phyloP scores from a whole-genome alignment of 1,140 invertebrate species.

The Chymomyza costata region DNA sequence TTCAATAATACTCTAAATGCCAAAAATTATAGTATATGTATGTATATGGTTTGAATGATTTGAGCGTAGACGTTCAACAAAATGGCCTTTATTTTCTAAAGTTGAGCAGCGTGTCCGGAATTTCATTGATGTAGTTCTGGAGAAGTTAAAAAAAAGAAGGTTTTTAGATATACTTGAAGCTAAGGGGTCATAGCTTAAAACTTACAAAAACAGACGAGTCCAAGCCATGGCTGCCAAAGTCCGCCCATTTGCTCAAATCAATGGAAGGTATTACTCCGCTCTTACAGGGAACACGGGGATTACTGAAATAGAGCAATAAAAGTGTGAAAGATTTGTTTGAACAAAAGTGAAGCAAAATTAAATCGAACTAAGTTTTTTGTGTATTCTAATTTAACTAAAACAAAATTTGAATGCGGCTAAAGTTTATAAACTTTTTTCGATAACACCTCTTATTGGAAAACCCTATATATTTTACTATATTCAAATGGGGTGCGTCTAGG shows the following conservation, averaged over 20 bases:
- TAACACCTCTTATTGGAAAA: no score
- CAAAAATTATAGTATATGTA: conserved; percentile 28
- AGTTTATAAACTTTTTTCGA: no score
- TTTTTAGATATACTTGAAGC: neutral
- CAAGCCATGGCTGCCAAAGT: conserved; percentile 77
- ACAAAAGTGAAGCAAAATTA: neutral
- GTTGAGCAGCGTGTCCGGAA: conserved; percentile 70
- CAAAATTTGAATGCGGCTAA: no score
- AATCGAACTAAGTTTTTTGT: no score
- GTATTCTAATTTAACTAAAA: no score
- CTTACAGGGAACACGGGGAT: conserved; percentile 91
- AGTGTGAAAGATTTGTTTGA: conserved; percentile 1
- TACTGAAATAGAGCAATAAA: conserved; percentile 77
- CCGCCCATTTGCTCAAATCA: conserved; percentile 92
- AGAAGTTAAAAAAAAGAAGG: conserved; percentile 26
- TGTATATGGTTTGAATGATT: conserved; percentile 12
- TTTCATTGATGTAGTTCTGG: conserved; percentile 73
- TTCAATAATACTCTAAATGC: no score
- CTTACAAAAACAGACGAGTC: conserved; percentile 80
- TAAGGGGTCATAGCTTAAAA: conserved; percentile 27
- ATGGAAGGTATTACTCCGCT: conserved; percentile 90
- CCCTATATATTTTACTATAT: no score
- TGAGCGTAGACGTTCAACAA: conserved; percentile 15
- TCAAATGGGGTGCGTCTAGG: no score
- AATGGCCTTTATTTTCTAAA: conserved; percentile 61